Evolutionary conservation across 2,888 invertebrate genomes (phyloP).

Genomic region (Chromoteleia sp.): DNA sequence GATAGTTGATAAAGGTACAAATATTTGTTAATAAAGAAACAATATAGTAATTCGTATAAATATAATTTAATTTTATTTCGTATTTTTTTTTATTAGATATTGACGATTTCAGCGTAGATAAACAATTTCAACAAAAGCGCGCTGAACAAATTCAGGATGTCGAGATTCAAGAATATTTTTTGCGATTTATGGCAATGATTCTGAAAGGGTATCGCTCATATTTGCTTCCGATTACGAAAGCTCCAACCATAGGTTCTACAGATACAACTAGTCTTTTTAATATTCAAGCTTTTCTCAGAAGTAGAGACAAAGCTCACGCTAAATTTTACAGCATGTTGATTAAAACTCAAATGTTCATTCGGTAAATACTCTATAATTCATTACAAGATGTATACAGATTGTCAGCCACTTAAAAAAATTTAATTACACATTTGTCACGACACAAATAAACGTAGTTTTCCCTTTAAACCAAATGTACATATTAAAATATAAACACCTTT

Average conservation of each 20-base stretch:
- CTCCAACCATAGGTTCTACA: constrained; percentile 96
- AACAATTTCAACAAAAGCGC: constrained; percentile 82
- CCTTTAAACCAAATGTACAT: no score
- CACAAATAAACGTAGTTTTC: no score
- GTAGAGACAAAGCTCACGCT: constrained; percentile 94
- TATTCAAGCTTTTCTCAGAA: constrained; percentile 94
- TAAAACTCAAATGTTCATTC: constrained; percentile 98
- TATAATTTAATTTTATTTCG: background rate
- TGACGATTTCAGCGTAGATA: constrained; percentile 82
- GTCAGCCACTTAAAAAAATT: no score
- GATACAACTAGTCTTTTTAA: constrained; percentile 98
- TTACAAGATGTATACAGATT: no score
- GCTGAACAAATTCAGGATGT: constrained; percentile 93
- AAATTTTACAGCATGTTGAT: constrained; percentile 95
- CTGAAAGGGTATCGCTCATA: constrained; percentile 95
- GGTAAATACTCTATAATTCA: constrained; percentile 75
- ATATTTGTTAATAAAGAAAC: background rate
- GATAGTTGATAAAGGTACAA: constrained; percentile 57
- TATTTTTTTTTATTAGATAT: constrained; percentile 73
- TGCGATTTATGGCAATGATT: constrained; percentile 97
- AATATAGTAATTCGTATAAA: background rate
- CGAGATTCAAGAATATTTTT: constrained; percentile 98
- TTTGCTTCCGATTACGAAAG: constrained; percentile 96
- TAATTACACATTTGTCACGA: no score
- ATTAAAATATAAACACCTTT: no score